Conservation (phyloP, 2,113 vertebrate species). For the Calonectris borealis region DNA sequence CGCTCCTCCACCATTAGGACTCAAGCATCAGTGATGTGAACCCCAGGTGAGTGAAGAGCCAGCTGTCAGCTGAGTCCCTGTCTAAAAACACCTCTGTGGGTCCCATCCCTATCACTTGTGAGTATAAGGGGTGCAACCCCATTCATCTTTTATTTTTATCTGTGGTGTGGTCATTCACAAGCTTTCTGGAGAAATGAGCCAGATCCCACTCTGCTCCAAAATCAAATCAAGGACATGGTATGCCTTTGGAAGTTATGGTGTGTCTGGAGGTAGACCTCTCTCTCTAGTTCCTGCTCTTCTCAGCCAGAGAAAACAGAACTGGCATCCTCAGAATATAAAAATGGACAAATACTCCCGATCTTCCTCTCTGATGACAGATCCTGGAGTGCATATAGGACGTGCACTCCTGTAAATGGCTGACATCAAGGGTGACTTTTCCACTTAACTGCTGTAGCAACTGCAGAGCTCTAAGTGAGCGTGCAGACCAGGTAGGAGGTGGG, state of each 20-base stretch:
- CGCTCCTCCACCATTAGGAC: background rate
- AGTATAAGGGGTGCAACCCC: background rate
- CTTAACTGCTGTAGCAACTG: background rate
- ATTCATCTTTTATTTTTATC: background rate
- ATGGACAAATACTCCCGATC: background rate
- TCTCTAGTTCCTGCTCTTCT: background rate
- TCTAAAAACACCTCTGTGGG: background rate
- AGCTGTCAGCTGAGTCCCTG: background rate
- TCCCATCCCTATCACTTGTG: background rate
- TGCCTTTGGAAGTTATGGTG: background rate
- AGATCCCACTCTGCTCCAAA: background rate
- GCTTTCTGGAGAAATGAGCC: background rate
- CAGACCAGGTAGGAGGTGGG: background rate
- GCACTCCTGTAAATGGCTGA: background rate
- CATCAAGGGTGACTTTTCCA: background rate
- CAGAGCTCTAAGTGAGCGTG: background rate
- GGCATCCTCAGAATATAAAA: background rate
- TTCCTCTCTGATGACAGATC: background rate
- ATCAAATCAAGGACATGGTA: background rate
- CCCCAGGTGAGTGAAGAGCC: background rate
- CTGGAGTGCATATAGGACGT: background rate
- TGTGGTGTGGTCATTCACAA: background rate
- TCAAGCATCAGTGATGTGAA: background rate
- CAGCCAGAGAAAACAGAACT: background rate
- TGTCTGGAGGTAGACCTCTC: background rate